These are phyloP conservation scores for Meiosimyza decipiens DNA, from an alignment of 2,888 invertebrate genomes.

Conservation along the genomic window DNA sequence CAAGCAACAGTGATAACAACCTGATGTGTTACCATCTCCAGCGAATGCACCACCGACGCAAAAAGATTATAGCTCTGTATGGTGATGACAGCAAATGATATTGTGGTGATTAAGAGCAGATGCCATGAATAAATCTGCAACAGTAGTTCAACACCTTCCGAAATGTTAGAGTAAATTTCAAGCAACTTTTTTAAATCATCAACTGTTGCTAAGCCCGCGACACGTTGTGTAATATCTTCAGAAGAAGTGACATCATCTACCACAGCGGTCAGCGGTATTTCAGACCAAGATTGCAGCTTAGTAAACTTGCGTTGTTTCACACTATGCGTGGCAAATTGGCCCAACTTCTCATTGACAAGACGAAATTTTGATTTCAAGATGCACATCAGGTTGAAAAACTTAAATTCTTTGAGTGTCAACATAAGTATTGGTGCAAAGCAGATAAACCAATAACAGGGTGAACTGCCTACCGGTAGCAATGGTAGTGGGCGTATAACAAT, in stretches of 20 bases:
- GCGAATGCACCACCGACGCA: slow-evolving; percentile 48
- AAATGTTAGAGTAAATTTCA: slow-evolving; percentile 48
- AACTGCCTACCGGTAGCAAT: slow-evolving; percentile 28
- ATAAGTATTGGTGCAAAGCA: slow-evolving; percentile 54
- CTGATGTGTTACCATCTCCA: slow-evolving; percentile 48
- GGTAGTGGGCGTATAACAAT: slow-evolving; percentile 48
- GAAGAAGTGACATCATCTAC: not conserved
- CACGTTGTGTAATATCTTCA: not conserved
- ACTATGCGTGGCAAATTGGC: slow-evolving; percentile 28
- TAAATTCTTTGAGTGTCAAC: slow-evolving; percentile 53
- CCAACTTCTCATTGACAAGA: slow-evolving; percentile 48
- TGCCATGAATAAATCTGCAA: slow-evolving; percentile 52
- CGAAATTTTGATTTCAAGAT: slow-evolving; percentile 51
- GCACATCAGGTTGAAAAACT: slow-evolving; percentile 54
- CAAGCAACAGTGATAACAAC: slow-evolving; percentile 50
- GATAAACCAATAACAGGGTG: slow-evolving; percentile 54
- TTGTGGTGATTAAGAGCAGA: slow-evolving; percentile 50
- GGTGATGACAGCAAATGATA: slow-evolving; percentile 53
- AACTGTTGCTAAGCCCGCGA: slow-evolving; percentile 24
- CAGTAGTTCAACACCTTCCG: slow-evolving; percentile 50
- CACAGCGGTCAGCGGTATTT: slow-evolving; percentile 33
- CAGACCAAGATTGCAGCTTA: slow-evolving; percentile 27
- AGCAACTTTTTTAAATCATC: slow-evolving; percentile 47
- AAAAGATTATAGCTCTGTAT: slow-evolving; percentile 56
- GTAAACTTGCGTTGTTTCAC: not conserved